phyloP scores from a whole-genome alignment of 53 echinoderm and acorn worm genomes.

The Pentamera pediparva region DNA sequence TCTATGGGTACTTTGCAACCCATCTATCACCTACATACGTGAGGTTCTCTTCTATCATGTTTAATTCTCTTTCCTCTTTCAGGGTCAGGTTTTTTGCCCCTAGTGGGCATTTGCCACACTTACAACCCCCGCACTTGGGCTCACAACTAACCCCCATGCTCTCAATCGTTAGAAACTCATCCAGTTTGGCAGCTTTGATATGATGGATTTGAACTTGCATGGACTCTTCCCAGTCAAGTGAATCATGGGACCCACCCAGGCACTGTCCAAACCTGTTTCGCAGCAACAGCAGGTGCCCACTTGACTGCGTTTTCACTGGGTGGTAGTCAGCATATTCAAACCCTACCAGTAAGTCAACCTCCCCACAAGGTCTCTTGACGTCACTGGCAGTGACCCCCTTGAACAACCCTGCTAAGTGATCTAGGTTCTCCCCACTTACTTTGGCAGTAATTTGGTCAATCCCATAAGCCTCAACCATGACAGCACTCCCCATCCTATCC shows the following conservation, averaged over 20 bases:
- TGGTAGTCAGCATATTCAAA: slow-evolving; percentile 45
- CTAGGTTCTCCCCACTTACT: slow-evolving; percentile 14
- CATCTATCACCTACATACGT: background rate
- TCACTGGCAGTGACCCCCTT: background rate
- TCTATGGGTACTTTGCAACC: slow-evolving; percentile 36
- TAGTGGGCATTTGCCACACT: slow-evolving; percentile 31
- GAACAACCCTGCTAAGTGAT: slow-evolving; percentile 11
- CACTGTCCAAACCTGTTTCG: slow-evolving; percentile 42
- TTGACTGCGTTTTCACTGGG: slow-evolving; percentile 14
- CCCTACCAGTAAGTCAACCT: slow-evolving; percentile 47
- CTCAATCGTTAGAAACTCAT: slow-evolving; percentile 41
- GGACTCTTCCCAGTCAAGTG: slow-evolving; percentile 10
- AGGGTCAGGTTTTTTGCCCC: slow-evolving; percentile 27
- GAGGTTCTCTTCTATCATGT: slow-evolving; percentile 22
- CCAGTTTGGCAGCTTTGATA: slow-evolving; percentile 29
- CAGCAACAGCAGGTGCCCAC: slow-evolving; percentile 33
- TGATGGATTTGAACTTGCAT: slow-evolving; percentile 20
- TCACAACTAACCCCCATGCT: slow-evolving; percentile 47
- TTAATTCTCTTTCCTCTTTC: slow-evolving; percentile 25
- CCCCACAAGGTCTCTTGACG: slow-evolving; percentile 27
- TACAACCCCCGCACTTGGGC: slow-evolving; percentile 28
- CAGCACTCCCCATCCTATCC: slow-evolving; percentile 20
- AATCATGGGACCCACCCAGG: slow-evolving; percentile 29
- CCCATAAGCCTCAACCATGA: slow-evolving; percentile 34
- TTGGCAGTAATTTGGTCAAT: slow-evolving; percentile 43